phyloP scores from a whole-genome alignment of 2,888 invertebrate genomes.

The Amaurobius ferox region DNA sequence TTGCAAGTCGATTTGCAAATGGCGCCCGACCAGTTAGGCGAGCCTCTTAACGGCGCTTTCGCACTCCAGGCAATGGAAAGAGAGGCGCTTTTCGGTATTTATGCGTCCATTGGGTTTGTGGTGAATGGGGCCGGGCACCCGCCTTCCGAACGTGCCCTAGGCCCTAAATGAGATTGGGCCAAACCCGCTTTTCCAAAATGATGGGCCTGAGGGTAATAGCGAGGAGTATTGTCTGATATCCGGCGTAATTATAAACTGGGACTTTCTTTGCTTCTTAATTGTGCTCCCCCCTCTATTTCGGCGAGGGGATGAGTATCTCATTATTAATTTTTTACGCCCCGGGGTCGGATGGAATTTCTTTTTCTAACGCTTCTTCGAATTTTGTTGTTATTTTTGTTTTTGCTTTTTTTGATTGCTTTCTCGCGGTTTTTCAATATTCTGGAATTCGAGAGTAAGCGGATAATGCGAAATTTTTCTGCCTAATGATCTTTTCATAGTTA shows the following conservation, averaged over 20 bases:
- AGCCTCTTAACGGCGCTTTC: constrained; percentile 58
- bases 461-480: constrained; percentile 22
- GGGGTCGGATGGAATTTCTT: constrained; percentile 21
- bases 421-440: constrained; percentile 12
- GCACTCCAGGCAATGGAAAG: constrained; percentile 66
- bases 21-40: constrained; percentile 61
- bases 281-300: constrained; percentile 44
- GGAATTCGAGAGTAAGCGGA: constrained; percentile 3
- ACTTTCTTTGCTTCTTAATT: constrained; percentile 44
- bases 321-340: constrained; percentile 62
- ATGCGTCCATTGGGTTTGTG: constrained; percentile 65
- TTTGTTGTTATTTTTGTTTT: too few relatives aligned
- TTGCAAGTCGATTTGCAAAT: constrained; percentile 72
- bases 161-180: constrained; percentile 54
- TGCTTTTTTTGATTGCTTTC: constrained; percentile 15
- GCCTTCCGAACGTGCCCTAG: constrained; percentile 42
- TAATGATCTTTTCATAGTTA: neutral
- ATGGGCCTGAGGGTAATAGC: constrained; percentile 58
- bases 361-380: neutral
- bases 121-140: constrained; percentile 28
- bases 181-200: constrained; percentile 8
- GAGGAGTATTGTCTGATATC: constrained; percentile 51
- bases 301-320: constrained; percentile 38
- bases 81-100: constrained; percentile 56
- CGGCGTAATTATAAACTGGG: constrained; percentile 63